Evolutionary conservation across 2,797 vertebrate species (phyloP).

Genomic region (Harpagifer antarcticus): DNA sequence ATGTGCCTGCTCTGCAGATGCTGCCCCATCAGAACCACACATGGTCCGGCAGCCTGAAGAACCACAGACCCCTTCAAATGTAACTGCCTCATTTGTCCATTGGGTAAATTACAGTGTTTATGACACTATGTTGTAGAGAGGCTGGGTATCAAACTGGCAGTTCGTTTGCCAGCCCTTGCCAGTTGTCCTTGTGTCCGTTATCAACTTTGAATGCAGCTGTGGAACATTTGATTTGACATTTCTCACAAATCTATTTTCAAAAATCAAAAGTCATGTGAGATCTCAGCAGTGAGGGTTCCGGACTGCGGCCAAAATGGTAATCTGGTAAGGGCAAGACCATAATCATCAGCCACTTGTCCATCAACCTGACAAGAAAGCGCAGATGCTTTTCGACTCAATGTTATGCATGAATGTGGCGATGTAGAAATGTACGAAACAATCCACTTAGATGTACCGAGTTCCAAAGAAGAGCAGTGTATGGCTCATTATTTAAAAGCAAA

Average conservation of each 20-base stretch:
- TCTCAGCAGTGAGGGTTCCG: not conserved
- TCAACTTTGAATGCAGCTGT: conserved; percentile 2
- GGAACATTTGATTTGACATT: not conserved
- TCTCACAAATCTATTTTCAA: not conserved
- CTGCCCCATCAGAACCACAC: conserved; percentile 61
- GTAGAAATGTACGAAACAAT: too few relatives aligned
- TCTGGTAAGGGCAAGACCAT: too few relatives aligned
- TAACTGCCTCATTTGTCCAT: conserved; percentile 59
- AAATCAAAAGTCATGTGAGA: not conserved
- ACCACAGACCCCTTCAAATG: conserved; percentile 50
- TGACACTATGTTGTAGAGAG: conserved; percentile 18
- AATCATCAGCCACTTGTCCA: too few relatives aligned
- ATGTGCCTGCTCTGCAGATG: conserved; percentile 78
- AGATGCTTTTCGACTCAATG: too few relatives aligned
- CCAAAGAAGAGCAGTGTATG: too few relatives aligned
- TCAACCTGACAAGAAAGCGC: too few relatives aligned
- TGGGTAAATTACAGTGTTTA: conserved; percentile 61
- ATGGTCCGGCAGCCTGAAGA: conserved; percentile 48
- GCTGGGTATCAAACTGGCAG: conserved; percentile 41
- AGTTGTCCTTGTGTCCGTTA: conserved; percentile 12
- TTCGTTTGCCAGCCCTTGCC: conserved; percentile 21
- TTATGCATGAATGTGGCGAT: too few relatives aligned
- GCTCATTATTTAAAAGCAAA: too few relatives aligned
- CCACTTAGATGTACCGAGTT: too few relatives aligned
- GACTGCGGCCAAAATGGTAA: too few relatives aligned